Conservation (phyloP, 1,140 invertebrate genomes). For the Helicorthomorpha holstii region DNA sequence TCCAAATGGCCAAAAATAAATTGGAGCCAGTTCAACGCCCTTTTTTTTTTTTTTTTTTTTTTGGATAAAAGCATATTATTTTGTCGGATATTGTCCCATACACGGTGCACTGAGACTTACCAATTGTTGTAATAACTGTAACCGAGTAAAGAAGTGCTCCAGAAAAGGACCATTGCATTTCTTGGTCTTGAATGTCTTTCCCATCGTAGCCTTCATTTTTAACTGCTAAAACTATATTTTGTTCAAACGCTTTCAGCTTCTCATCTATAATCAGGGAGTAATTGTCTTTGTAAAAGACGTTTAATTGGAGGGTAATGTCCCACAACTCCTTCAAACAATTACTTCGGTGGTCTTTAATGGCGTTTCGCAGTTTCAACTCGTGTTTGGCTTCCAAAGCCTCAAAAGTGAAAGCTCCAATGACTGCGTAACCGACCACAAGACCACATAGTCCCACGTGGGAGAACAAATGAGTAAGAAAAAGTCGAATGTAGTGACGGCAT, state of each 20-base stretch:
- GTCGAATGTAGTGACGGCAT: conserved; percentile 18
- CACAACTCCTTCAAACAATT: conserved; percentile 36
- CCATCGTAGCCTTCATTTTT: conserved; percentile 51
- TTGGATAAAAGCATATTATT: too few species aligned
- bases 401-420: conserved; percentile 85
- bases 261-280: conserved; percentile 56
- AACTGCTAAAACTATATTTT: conserved; percentile 51
- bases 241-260: conserved; percentile 56
- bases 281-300: conserved; percentile 52
- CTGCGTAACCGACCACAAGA: conserved; percentile 82
- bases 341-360: conserved; percentile 24
- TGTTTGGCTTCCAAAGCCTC: conserved; percentile 60
- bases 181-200: conserved; percentile 38
- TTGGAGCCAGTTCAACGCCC: too few species aligned
- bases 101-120: too few species aligned
- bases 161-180: conserved; percentile 58
- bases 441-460: conserved; percentile 79
- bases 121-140: conserved; percentile 69
- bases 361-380: conserved; percentile 27
- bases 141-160: conserved; percentile 62
- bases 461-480: conserved; percentile 32
- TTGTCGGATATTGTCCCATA: too few species aligned
- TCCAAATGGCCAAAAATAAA: too few species aligned
- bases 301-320: conserved; percentile 48
- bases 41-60: too few species aligned